Percentiles rank a stretch among this genome's conserved stretches.
These are phyloP conservation scores for Python bivittatus DNA, from an alignment of 2,113 vertebrate species.

Conservation along the genomic window DNA sequence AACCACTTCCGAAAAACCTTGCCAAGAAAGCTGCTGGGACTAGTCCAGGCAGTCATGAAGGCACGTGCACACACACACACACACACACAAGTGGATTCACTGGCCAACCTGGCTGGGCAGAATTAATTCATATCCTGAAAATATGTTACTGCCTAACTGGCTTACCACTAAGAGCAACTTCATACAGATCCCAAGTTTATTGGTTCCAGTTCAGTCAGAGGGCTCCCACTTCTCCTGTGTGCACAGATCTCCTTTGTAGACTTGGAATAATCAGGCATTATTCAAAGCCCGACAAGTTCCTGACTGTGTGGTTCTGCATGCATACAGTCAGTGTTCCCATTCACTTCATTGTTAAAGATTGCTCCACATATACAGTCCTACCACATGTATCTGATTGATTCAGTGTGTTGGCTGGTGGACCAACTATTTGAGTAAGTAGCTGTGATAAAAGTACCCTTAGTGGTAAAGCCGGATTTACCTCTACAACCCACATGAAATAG, in stretches of 20 bases:
- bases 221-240: not conserved
- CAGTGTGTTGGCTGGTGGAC: not conserved
- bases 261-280: not conserved
- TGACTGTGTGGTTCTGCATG: not conserved
- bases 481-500: not conserved
- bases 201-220: not conserved
- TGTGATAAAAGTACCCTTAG: not conserved
- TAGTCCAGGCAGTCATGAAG: not conserved
- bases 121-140: not conserved
- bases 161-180: not conserved
- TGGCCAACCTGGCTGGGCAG: not conserved
- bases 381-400: not conserved
- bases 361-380: not conserved
- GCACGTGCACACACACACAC: not conserved
- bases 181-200: not conserved
- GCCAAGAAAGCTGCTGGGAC: not conserved
- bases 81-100: not conserved
- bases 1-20: not conserved
- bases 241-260: not conserved
- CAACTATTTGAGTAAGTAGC: not conserved
- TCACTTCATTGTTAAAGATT: not conserved
- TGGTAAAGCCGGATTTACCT: not conserved
- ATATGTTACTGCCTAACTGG: not conserved
- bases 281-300: not conserved
- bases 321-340: not conserved